Base-by-base conservation (phyloP, 2,888 invertebrate genomes). In the Globia sparganii region DNA sequence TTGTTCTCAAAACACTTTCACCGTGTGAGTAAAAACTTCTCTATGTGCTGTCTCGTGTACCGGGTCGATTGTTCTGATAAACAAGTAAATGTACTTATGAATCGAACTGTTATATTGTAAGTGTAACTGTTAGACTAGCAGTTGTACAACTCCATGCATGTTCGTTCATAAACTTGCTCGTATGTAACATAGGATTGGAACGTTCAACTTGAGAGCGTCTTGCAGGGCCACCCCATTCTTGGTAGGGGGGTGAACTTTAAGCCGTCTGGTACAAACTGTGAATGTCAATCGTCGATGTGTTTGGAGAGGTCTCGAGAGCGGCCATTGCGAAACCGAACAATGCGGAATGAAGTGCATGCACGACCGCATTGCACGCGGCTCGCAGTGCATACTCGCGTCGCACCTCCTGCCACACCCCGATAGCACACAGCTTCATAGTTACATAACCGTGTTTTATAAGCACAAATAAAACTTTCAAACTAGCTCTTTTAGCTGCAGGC, bases 291-390 rank as follows among this genome's bases (percentile, higher is more conserved):
- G 93, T 92, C 92, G 91, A 89, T 91, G 91, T 84, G 86, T 89
- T 85, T 91, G 87, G 88, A 95, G 95, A 85, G 92, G 92, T 89
- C 94, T 95, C 87, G 88, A 94, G 91, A 88, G 86, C 89, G 88
- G 88, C 92, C 89, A 92, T 93, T 94, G 93, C 94, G 87, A 91
- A 92, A 92, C 91, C 90, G 94, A 94, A 96, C 95, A 96, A 96
- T 95, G 93, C 90, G 91, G 89, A 93, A 93, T 94, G 92, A 91
- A 93, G 94, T 94, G 91, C 90, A 91, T 90, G 90, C 89, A 91
- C 86, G 91, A 91, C 91, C 90, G 89, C 91, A 92, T 91, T 91
- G 83, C 87, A 89, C 75, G 79, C 72, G 70, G 49, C 61, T 80
- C 72, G 61, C 65, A 64, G 74, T 74, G 67, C 81, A 78, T 77